These are phyloP conservation scores for Physeter macrocephalus DNA, from an alignment of 2,113 vertebrate genomes.

Conservation along the genomic window DNA sequence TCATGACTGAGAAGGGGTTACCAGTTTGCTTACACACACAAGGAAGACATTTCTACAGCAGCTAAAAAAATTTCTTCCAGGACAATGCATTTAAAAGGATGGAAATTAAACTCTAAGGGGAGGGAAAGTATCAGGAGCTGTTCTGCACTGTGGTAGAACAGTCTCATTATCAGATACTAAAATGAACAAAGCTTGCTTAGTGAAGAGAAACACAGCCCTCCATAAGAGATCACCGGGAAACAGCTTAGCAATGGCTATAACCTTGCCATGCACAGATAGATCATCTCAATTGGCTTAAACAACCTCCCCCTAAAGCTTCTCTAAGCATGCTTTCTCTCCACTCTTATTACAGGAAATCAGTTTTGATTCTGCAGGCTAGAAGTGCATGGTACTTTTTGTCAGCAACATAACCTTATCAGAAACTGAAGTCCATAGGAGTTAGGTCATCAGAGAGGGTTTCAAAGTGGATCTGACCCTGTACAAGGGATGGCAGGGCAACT, in stretches of 20 bases:
- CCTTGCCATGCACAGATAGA: background rate
- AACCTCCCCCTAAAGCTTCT: background rate
- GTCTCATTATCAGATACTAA: background rate
- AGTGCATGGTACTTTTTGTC: background rate
- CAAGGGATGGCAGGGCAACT: background rate
- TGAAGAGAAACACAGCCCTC: background rate
- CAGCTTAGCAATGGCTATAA: background rate
- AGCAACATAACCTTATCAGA: conserved; percentile 47
- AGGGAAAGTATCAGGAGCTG: background rate
- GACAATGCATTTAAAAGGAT: conserved; percentile 12
- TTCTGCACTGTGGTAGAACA: background rate
- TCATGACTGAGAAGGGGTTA: background rate
- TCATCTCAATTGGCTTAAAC: conserved; percentile 8
- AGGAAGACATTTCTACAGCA: background rate
- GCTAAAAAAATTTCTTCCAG: background rate
- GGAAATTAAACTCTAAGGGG: background rate
- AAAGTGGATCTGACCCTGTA: background rate
- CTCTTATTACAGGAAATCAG: background rate
- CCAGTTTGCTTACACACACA: background rate
- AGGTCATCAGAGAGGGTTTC: background rate
- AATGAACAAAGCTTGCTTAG: conserved; percentile 22
- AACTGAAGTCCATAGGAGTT: conserved; percentile 29
- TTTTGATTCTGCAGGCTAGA: conserved; percentile 12
- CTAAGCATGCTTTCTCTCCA: background rate
- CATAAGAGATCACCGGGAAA: background rate